These are phyloP conservation scores for Erythrocercus mccallii DNA, from an alignment of 2,113 vertebrate species.

Conservation along the genomic window DNA sequence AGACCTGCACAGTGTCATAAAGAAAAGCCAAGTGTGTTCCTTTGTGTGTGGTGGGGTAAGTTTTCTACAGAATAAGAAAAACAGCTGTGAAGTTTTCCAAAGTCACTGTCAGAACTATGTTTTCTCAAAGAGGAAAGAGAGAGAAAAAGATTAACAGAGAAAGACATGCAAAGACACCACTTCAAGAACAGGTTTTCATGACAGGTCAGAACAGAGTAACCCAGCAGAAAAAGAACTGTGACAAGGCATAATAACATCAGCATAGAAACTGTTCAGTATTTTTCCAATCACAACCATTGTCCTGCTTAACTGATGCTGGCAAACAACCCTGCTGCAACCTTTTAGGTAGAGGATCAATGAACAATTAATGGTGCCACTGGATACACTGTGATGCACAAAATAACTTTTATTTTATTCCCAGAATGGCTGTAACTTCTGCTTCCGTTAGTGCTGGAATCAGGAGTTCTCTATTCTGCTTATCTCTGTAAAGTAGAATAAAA, in stretches of 20 bases:
- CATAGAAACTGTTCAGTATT: background rate
- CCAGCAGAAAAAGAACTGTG: background rate
- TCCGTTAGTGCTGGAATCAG: background rate
- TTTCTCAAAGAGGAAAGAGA: background rate
- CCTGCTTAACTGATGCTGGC: background rate
- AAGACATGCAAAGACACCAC: background rate
- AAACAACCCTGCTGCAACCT: background rate
- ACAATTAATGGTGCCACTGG: background rate
- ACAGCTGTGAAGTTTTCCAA: background rate
- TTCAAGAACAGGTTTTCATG: background rate
- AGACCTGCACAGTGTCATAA: background rate
- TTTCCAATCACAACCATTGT: background rate
- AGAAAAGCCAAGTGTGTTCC: background rate
- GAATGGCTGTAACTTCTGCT: background rate
- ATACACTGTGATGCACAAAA: background rate
- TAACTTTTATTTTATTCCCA: background rate
- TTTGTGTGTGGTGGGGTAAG: background rate
- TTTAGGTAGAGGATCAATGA: background rate
- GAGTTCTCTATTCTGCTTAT: background rate
- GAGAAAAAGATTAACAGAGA: background rate
- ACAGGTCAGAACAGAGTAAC: background rate
- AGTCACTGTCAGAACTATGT: background rate
- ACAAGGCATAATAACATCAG: background rate
- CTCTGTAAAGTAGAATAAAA: background rate
- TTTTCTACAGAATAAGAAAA: background rate